These are phyloP conservation scores for Muricea muricata DNA, from an alignment of 92 coral and sea anemone genomes.

Conservation along the genomic window DNA sequence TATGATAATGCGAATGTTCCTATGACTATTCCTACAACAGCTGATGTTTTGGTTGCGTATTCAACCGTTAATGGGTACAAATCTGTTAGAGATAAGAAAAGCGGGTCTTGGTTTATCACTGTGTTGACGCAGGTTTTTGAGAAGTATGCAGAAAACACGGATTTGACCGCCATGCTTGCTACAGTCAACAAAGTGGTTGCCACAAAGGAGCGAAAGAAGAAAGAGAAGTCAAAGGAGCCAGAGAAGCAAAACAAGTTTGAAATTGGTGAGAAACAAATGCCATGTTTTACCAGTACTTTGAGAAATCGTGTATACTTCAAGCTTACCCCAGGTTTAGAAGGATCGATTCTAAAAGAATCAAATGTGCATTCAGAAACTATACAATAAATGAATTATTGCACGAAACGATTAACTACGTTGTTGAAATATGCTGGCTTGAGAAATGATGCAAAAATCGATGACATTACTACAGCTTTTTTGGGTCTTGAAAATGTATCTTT, in stretches of 20 bases:
- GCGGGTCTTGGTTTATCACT: not conserved
- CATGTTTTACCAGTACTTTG: not conserved
- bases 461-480: no score
- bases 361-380: no score
- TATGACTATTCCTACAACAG: not conserved
- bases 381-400: no score
- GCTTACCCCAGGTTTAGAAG: no score
- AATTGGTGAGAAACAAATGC: not conserved
- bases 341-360: no score
- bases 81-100: not conserved
- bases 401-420: no score
- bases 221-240: no score
- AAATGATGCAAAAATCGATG: no score
- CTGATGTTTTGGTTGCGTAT: not conserved
- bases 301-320: not conserved
- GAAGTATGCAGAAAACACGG: not conserved
- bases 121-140: not conserved
- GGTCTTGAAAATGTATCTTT: no score
- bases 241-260: no score
- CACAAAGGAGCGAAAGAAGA: not conserved
- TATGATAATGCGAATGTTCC: not conserved
- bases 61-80: not conserved
- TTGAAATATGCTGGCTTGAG: no score
- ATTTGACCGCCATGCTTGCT: not conserved
- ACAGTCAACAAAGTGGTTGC: not conserved